A percentile compares a stretch with the other conserved stretches of the same genome.
phyloP scores from a whole-genome alignment of 2,888 invertebrate genomes.

The Leptopilina myrica region DNA sequence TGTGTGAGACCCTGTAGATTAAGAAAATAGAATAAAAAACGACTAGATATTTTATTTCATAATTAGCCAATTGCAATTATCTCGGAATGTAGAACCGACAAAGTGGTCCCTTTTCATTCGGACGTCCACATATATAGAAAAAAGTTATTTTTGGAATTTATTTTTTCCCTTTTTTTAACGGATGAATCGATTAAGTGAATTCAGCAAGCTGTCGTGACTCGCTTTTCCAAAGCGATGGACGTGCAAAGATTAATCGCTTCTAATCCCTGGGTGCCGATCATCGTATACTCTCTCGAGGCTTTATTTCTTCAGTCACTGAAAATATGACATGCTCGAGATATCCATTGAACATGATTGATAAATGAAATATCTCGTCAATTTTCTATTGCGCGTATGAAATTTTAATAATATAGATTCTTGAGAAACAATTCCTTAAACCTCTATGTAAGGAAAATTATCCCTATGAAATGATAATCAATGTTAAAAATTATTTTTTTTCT shows the following conservation, averaged over 20 bases:
- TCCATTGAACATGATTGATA: conserved; percentile 52
- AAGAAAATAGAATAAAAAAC: too few species aligned
- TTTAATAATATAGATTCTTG: neutral
- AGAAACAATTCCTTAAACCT: neutral
- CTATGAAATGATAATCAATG: too few species aligned
- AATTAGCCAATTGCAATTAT: too few species aligned
- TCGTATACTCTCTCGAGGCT: conserved; percentile 43
- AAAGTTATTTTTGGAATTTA: conserved; percentile 47
- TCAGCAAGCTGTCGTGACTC: conserved; percentile 55
- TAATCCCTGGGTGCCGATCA: conserved; percentile 52
- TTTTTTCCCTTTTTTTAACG: neutral
- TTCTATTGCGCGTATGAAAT: neutral
- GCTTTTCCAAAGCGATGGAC: conserved; percentile 49
- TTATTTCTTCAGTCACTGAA: conserved; percentile 48
- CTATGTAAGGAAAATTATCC: too few species aligned
- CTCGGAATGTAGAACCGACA: too few species aligned
- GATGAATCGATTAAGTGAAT: conserved; percentile 47
- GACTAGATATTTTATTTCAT: too few species aligned
- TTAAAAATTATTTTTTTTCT: too few species aligned
- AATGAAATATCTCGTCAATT: neutral
- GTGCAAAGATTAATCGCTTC: conserved; percentile 58
- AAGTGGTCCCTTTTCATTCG: too few species aligned
- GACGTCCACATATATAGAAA: neutral
- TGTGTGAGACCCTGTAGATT: too few species aligned
- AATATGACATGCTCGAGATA: conserved; percentile 50